phyloP scores from a whole-genome alignment of 2,888 invertebrate species.

The Drosophila paucipuncta region DNA sequence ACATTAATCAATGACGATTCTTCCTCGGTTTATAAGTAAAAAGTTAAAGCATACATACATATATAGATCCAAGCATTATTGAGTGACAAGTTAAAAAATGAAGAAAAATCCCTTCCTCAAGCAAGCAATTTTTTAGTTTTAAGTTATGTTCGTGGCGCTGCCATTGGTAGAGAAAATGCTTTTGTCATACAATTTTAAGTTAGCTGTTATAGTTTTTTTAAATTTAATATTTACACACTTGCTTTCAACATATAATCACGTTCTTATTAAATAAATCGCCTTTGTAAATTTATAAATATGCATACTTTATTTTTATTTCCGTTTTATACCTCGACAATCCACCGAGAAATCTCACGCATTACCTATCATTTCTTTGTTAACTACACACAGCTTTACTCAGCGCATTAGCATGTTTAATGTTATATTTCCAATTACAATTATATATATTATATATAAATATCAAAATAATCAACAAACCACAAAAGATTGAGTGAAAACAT shows the following conservation, averaged over 20 bases:
- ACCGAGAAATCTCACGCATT: conserved; percentile 62
- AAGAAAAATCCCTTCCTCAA: conserved; percentile 29
- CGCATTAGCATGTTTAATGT: conserved; percentile 20
- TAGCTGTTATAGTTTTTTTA: conserved; percentile 69
- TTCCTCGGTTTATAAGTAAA: conserved; percentile 73
- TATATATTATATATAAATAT: conserved; percentile 33
- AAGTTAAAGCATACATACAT: conserved; percentile 13
- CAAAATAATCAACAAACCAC: conserved; percentile 41
- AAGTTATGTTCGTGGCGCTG: conserved; percentile 67
- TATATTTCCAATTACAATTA: conserved; percentile 24
- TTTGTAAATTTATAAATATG: conserved; percentile 57
- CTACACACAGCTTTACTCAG: conserved; percentile 17
- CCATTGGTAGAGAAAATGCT: conserved; percentile 67
- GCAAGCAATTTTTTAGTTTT: conserved; percentile 71
- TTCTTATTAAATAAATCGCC: conserved; percentile 69
- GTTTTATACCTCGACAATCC: conserved; percentile 65
- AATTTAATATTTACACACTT: conserved; percentile 42
- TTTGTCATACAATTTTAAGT: conserved; percentile 77
- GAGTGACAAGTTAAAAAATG: conserved; percentile 29
- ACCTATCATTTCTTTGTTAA: conserved; percentile 14
- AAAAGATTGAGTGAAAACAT: conserved; percentile 70
- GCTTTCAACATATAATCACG: conserved; percentile 45
- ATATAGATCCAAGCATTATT: conserved; percentile 21
- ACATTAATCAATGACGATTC: conserved; percentile 67
- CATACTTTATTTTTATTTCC: conserved; percentile 24